These are phyloP conservation scores for Aphidius ervi DNA, from an alignment of 1,140 invertebrate genomes.

Conservation along the genomic window DNA sequence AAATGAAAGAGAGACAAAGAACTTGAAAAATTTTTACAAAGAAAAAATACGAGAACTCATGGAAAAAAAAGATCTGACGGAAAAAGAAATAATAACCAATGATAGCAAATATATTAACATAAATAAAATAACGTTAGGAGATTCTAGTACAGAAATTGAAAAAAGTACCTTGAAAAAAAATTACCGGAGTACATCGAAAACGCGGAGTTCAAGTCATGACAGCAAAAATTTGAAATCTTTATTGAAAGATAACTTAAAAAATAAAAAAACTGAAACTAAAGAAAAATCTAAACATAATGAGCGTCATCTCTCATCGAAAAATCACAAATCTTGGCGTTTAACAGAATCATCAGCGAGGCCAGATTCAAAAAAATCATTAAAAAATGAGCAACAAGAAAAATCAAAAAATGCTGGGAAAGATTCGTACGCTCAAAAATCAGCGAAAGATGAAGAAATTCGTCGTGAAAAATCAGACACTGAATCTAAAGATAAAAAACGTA, in stretches of 20 bases:
- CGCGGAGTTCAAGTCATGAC: conserved; percentile 19
- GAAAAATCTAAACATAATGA: conserved; percentile 27
- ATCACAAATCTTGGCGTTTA: conserved; percentile 27
- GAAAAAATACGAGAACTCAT: conserved; percentile 49
- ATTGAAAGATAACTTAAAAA: conserved; percentile 27
- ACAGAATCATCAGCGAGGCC: conserved; percentile 28
- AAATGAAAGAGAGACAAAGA: conserved; percentile 39
- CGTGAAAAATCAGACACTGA: conserved; percentile 11
- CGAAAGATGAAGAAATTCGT: not conserved
- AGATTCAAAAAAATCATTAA: conserved; percentile 24
- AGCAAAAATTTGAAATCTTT: conserved; percentile 16
- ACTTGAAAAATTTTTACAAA: conserved; percentile 51
- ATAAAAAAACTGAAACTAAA: conserved; percentile 27
- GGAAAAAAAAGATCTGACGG: conserved; percentile 50
- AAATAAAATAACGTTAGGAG: conserved; percentile 26
- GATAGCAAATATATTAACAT: conserved; percentile 34
- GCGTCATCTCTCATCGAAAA: conserved; percentile 16
- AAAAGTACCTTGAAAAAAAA: conserved; percentile 38
- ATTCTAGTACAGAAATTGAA: conserved; percentile 26
- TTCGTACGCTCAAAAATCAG: not conserved
- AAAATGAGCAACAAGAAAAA: conserved; percentile 36
- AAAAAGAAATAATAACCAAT: conserved; percentile 47
- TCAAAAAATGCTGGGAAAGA: conserved; percentile 6
- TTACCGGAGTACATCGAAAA: conserved; percentile 29
- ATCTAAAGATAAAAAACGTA: conserved; percentile 44